phyloP scores from a whole-genome alignment of 2,113 vertebrate genomes.

The Oncorhynchus nerka region DNA sequence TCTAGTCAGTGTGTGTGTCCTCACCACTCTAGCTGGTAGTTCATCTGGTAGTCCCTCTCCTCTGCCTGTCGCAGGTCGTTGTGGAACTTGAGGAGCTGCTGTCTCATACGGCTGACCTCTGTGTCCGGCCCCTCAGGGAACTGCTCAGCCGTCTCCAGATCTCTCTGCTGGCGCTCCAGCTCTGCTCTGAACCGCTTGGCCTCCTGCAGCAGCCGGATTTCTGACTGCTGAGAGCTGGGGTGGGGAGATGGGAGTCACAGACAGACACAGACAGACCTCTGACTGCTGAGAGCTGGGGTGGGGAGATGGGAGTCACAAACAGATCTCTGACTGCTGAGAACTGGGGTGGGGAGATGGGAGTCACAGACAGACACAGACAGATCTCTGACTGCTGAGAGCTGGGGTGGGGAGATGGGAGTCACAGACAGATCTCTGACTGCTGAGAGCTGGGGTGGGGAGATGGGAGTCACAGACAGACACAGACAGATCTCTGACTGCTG shows the following conservation, averaged over 20 bases:
- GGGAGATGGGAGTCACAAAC: too few species aligned
- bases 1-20: neutral
- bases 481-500: too few species aligned
- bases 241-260: neutral
- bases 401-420: too few species aligned
- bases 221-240: constrained; percentile 82
- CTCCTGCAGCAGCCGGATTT: constrained; percentile 79
- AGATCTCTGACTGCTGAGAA: too few species aligned
- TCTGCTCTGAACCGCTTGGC: constrained; percentile 71
- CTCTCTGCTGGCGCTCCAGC: constrained; percentile 72
- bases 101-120: constrained; percentile 73
- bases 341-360: too few species aligned
- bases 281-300: too few species aligned
- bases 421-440: too few species aligned
- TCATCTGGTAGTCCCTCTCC: constrained; percentile 69
- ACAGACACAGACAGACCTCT: neutral
- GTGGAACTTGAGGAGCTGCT: constrained; percentile 76
- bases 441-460: too few species aligned
- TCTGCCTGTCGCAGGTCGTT: constrained; percentile 70
- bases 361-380: too few species aligned
- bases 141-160: constrained; percentile 72
- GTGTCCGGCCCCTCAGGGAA: constrained; percentile 69
- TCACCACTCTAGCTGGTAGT: constrained; percentile 62
- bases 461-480: too few species aligned
- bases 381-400: too few species aligned